phyloP scores from a whole-genome alignment of 2,888 invertebrate species.

The Eristalinus aeneus region DNA sequence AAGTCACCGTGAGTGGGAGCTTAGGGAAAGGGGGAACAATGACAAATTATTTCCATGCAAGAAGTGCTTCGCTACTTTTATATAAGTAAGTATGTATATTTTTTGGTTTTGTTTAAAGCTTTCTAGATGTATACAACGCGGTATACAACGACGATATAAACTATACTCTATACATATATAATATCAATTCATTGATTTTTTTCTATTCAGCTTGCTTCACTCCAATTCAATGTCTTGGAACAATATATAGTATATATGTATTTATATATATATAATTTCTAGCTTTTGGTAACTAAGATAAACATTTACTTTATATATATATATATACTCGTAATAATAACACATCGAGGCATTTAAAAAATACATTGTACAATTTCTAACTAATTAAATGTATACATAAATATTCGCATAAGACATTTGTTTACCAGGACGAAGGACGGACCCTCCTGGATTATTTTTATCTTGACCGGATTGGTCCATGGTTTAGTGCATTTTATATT shows the following conservation, averaged over 20 bases:
- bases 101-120: conserved; percentile 39
- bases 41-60: conserved; percentile 15
- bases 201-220: conserved; percentile 10
- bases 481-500: conserved; percentile 49
- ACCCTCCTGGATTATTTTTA: conserved; percentile 71
- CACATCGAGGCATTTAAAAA: conserved; percentile 70
- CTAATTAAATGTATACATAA: conserved; percentile 70
- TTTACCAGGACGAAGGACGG: conserved; percentile 69
- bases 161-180: conserved; percentile 36
- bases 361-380: conserved; percentile 71
- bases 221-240: conserved; percentile 23
- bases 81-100: background rate
- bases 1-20: background rate
- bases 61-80: conserved; percentile 40
- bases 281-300: conserved; percentile 56
- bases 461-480: conserved; percentile 63
- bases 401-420: conserved; percentile 71
- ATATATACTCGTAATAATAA: conserved; percentile 55
- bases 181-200: background rate
- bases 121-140: conserved; percentile 37
- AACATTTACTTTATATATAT: conserved; percentile 52
- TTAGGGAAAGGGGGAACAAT: background rate
- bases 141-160: conserved; percentile 36
- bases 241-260: conserved; percentile 36
- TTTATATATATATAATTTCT: conserved; percentile 40